Conservation (phyloP, 2,888 invertebrate genomes). For the Catocala fraxini region DNA sequence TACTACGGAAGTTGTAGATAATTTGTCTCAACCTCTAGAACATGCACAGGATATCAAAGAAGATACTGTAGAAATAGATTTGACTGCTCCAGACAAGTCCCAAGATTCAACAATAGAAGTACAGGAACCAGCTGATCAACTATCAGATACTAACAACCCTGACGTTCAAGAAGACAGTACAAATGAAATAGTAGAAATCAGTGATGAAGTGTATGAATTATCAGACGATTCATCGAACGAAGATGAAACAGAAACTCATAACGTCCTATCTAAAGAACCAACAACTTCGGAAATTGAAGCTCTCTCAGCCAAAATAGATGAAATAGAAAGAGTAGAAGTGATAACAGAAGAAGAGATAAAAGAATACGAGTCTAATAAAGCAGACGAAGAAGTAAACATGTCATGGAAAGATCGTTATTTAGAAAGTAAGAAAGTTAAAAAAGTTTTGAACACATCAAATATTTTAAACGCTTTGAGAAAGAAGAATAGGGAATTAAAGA, state of each 20-base stretch:
- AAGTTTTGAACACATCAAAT: constrained; percentile 85
- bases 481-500: constrained; percentile 84
- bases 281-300: constrained; percentile 80
- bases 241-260: constrained; percentile 69
- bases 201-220: constrained; percentile 69
- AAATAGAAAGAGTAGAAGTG: constrained; percentile 72
- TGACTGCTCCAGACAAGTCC: constrained; percentile 3
- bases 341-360: constrained; percentile 63
- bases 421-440: constrained; percentile 88
- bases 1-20: constrained; percentile 13
- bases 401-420: constrained; percentile 89
- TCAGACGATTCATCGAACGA: constrained; percentile 77
- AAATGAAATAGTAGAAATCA: constrained; percentile 18
- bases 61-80: constrained; percentile 21
- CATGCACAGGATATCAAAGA: not conserved
- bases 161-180: constrained; percentile 14
- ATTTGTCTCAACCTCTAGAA: not conserved
- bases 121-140: not conserved
- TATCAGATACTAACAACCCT: too few species aligned
- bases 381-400: constrained; percentile 35
- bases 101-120: not conserved
- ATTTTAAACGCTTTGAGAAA: constrained; percentile 88
- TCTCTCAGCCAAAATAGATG: constrained; percentile 81
- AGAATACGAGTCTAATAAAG: constrained; percentile 51
- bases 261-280: constrained; percentile 77